These are phyloP conservation scores for Andrena bucephala DNA, from an alignment of 2,888 invertebrate genomes.

Conservation along the genomic window DNA sequence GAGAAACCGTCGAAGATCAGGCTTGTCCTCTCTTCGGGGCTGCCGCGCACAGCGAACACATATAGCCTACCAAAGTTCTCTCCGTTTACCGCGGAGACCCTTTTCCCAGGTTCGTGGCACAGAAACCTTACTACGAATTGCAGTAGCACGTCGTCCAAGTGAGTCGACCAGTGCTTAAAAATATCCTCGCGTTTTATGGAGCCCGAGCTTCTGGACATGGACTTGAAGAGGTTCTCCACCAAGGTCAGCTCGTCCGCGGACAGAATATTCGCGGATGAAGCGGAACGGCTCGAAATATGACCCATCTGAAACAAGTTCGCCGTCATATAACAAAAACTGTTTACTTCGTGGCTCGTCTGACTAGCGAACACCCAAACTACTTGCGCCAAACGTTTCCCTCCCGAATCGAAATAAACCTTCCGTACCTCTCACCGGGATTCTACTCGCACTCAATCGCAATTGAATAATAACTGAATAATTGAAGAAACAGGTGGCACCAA, in stretches of 20 bases:
- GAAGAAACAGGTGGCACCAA: not conserved
- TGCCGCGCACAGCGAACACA: constrained; percentile 82
- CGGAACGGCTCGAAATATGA: constrained; percentile 82
- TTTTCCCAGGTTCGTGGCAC: constrained; percentile 83
- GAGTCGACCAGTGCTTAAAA: constrained; percentile 83
- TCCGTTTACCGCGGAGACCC: constrained; percentile 80
- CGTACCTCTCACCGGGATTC: too few species aligned
- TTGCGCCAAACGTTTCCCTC: not conserved
- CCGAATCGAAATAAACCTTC: too few species aligned
- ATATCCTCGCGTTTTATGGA: constrained; percentile 84
- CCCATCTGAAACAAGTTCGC: constrained; percentile 79
- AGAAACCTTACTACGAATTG: constrained; percentile 82
- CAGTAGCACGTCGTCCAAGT: constrained; percentile 80
- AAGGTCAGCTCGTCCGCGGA: constrained; percentile 82
- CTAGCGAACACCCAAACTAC: not conserved
- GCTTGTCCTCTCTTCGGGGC: constrained; percentile 79
- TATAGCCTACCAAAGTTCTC: constrained; percentile 83
- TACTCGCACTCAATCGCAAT: too few species aligned
- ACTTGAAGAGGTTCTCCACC: constrained; percentile 83
- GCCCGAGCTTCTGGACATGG: constrained; percentile 84
- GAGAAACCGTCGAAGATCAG: constrained; percentile 80
- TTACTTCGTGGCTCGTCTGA: not conserved
- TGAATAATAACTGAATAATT: not conserved
- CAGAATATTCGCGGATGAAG: constrained; percentile 81
- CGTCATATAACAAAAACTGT: not conserved